Evolutionary conservation across 2,113 vertebrate species (phyloP).

Genomic region (Lampris incognitus): DNA sequence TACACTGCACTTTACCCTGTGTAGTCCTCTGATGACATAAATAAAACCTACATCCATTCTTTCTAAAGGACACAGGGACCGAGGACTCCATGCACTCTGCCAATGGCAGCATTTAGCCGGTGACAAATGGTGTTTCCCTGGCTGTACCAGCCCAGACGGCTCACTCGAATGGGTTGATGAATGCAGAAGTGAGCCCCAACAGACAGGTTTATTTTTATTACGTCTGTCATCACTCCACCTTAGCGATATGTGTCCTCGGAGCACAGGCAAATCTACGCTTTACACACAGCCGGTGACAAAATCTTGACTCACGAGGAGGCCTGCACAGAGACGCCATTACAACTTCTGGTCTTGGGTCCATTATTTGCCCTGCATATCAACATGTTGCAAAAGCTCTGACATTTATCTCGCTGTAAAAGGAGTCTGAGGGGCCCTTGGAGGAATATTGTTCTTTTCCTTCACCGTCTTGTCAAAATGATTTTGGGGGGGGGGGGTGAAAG

Average conservation of each 20-base stretch:
- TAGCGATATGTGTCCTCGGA: conserved; percentile 61
- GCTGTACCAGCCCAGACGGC: conserved; percentile 71
- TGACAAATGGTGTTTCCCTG: conserved; percentile 78
- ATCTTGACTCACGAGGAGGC: conserved; percentile 47
- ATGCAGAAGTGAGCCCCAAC: conserved; percentile 88
- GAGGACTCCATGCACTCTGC: conserved; percentile 46
- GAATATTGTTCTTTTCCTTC: conserved; percentile 61
- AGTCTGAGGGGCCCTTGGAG: conserved; percentile 76
- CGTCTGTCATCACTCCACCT: conserved; percentile 87
- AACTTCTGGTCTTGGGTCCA: conserved; percentile 3
- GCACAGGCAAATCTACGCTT: conserved; percentile 82
- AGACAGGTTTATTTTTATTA: conserved; percentile 96
- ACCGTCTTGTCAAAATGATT: conserved; percentile 21
- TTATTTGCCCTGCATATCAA: conserved; percentile 13
- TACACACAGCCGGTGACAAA: conserved; percentile 51
- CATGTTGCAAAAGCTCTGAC: conserved; percentile 6
- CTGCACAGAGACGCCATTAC: background rate
- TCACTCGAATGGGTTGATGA: conserved; percentile 91
- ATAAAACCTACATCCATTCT: conserved; percentile 59
- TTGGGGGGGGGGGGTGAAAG: background rate
- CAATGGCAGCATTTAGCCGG: conserved; percentile 73
- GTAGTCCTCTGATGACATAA: conserved; percentile 61
- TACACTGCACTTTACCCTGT: conserved; percentile 14
- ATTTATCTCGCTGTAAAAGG: conserved; percentile 4
- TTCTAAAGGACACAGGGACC: conserved; percentile 52